Evolutionary conservation across 2,113 vertebrate genomes (phyloP).

Genomic region (Festucalex cinctus): DNA sequence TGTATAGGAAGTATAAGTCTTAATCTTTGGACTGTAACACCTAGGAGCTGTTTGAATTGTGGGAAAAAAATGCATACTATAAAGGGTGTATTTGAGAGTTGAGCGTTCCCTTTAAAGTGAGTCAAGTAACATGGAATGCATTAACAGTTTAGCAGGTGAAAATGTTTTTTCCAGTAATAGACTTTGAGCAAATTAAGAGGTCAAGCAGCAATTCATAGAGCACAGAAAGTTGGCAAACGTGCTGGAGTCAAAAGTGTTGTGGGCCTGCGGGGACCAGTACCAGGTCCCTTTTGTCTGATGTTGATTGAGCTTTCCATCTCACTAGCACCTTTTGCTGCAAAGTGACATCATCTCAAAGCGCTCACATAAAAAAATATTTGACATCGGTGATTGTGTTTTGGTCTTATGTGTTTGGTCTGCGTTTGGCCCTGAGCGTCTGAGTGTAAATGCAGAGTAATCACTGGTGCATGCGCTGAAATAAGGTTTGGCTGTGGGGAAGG

Average conservation of each 20-base stretch:
- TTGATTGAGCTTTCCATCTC: constrained; percentile 7
- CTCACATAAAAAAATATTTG: constrained; percentile 6
- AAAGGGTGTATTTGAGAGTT: not conserved
- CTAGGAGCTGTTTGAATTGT: not conserved
- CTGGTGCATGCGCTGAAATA: constrained; percentile 43
- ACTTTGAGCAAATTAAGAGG: constrained; percentile 1
- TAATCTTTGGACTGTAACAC: not conserved
- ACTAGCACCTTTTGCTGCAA: constrained; percentile 5
- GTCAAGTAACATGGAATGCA: not conserved
- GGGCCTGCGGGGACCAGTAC: constrained; percentile 12
- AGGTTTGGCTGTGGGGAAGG: constrained; percentile 53
- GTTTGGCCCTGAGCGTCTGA: constrained; percentile 22
- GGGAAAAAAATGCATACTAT: not conserved
- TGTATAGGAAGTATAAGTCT: not conserved
- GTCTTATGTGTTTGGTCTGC: constrained; percentile 22
- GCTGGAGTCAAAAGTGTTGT: constrained; percentile 9
- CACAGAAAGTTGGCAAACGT: not conserved
- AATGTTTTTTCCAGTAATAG: not conserved
- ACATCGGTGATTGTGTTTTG: constrained; percentile 23
- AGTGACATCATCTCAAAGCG: constrained; percentile 8
- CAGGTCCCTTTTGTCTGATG: constrained; percentile 17
- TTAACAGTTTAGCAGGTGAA: constrained; percentile 5
- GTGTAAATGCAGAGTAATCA: constrained; percentile 49
- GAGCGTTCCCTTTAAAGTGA: not conserved
- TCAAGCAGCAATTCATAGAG: constrained; percentile 1